Evolutionary conservation across 1,140 invertebrate species (phyloP).

Genomic region (Himalopsyche phryganea): DNA sequence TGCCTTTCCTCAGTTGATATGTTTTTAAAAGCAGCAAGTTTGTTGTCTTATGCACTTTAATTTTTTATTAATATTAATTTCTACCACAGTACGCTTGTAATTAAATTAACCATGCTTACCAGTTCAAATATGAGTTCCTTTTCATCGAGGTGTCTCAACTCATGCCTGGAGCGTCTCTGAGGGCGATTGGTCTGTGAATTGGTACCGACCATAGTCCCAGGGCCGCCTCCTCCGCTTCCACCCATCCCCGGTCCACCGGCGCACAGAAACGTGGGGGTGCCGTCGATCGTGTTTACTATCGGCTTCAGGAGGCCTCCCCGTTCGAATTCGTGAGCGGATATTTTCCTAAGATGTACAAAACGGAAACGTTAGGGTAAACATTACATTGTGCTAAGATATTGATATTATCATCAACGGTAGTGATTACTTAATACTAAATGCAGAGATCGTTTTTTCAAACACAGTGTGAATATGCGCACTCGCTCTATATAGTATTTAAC

Average conservation of each 20-base stretch:
- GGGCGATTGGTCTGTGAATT: slow-evolving; percentile 55
- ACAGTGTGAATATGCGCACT: too few species aligned
- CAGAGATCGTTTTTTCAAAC: too few species aligned
- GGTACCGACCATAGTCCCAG: slow-evolving; percentile 33
- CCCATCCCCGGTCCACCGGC: slow-evolving; percentile 40
- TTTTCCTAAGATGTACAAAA: slow-evolving; percentile 62
- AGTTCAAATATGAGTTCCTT: slow-evolving; percentile 94
- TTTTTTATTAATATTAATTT: too few species aligned
- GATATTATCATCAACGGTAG: too few species aligned
- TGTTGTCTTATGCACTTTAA: too few species aligned
- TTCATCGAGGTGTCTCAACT: slow-evolving; percentile 85
- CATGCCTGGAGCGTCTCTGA: slow-evolving; percentile 72
- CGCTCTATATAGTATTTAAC: too few species aligned
- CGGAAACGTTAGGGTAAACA: too few species aligned
- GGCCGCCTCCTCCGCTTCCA: slow-evolving; percentile 22
- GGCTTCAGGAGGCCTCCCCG: slow-evolving; percentile 85
- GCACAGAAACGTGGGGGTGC: slow-evolving; percentile 83
- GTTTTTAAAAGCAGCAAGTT: too few species aligned
- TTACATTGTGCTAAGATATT: too few species aligned
- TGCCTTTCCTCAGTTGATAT: too few species aligned
- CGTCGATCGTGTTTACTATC: slow-evolving; percentile 86
- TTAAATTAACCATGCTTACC: slow-evolving; percentile 62
- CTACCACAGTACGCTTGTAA: too few species aligned
- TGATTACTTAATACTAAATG: too few species aligned
- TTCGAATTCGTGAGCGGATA: slow-evolving; percentile 94